Conservation (phyloP, 2,888 invertebrate species). For the Glaucopsyche alexis region DNA sequence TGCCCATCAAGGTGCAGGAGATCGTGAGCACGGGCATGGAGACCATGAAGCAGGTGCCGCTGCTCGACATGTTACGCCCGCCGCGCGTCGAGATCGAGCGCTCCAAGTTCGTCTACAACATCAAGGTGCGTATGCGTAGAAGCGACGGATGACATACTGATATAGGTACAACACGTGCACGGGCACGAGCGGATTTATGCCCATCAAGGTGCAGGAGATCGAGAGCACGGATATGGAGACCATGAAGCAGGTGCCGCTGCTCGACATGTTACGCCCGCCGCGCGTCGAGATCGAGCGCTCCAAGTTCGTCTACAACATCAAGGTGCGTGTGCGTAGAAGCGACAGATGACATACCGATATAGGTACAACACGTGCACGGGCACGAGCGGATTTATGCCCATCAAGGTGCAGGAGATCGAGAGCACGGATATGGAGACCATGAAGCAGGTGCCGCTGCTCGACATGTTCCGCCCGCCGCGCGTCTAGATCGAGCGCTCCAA, state of each 20-base stretch:
- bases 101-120: constrained; percentile 81
- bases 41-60: constrained; percentile 78
- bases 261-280: too few relatives aligned
- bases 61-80: constrained; percentile 85
- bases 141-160: too few relatives aligned
- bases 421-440: constrained; percentile 74
- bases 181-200: too few relatives aligned
- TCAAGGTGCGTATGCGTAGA: constrained; percentile 66
- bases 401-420: constrained; percentile 83
- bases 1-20: constrained; percentile 80
- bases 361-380: too few relatives aligned
- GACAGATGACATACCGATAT: too few relatives aligned
- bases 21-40: constrained; percentile 79
- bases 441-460: constrained; percentile 82
- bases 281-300: too few relatives aligned
- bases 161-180: too few relatives aligned
- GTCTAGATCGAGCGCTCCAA: constrained; percentile 82
- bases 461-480: too few relatives aligned
- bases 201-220: constrained; percentile 82
- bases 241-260: constrained; percentile 81
- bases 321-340: constrained; percentile 54
- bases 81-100: too few relatives aligned
- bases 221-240: constrained; percentile 76
- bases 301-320: constrained; percentile 82
- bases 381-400: constrained; percentile 37